Evolutionary conservation across 2,797 vertebrate genomes (phyloP).

Genomic region (Enteromius mattozi): DNA sequence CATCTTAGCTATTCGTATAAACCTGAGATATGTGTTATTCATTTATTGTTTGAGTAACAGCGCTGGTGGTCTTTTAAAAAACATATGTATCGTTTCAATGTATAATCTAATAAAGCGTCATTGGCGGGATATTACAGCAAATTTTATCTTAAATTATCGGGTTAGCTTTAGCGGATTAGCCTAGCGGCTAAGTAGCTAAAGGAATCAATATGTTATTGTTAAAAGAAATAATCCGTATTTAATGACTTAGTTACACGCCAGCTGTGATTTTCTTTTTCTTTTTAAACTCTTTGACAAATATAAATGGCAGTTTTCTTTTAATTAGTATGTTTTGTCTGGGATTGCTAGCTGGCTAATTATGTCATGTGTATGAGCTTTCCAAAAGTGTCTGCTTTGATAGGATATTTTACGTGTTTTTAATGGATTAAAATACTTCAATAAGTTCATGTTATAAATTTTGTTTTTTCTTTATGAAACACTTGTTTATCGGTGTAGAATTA

Average conservation of each 20-base stretch:
- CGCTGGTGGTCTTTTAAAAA: not conserved
- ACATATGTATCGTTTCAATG: not conserved
- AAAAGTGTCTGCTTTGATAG: not conserved
- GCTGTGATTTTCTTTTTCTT: not conserved
- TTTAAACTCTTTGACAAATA: not conserved
- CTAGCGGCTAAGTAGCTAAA: conserved; percentile 43
- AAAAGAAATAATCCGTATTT: not conserved
- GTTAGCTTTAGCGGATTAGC: conserved; percentile 23
- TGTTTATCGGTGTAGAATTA: not conserved
- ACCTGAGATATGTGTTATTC: not conserved
- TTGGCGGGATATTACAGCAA: not conserved
- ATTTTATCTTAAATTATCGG: conserved; percentile 34
- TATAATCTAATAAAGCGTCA: not conserved
- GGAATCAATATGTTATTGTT: not conserved
- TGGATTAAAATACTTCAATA: not conserved
- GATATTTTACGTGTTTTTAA: not conserved
- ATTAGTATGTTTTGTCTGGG: not conserved
- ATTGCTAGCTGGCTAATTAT: not conserved
- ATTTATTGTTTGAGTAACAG: not conserved
- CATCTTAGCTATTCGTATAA: not conserved
- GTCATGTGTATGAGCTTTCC: not conserved
- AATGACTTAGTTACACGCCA: not conserved
- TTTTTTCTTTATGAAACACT: not conserved
- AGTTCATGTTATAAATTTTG: not conserved
- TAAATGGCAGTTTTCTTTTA: not conserved